A percentile compares a stretch with the other conserved stretches of the same genome.
Evolutionary conservation across 2,888 invertebrate genomes (phyloP).

Genomic region (Caenorhabditis sp.): DNA sequence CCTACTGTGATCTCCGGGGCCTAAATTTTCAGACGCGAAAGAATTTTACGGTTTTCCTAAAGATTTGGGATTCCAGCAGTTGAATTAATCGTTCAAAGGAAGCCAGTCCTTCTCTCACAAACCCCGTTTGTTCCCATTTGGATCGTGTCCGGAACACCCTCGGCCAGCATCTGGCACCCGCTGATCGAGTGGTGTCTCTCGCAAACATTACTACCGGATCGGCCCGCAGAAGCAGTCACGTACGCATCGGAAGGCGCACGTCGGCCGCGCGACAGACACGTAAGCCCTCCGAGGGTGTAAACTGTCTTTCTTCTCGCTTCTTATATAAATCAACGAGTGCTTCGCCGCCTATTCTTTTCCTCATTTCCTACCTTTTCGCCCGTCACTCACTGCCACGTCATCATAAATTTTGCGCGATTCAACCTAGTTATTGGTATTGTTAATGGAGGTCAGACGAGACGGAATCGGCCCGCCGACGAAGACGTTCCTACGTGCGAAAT

Average conservation of each 20-base stretch:
- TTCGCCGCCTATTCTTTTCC: neutral
- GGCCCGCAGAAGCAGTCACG: conserved; percentile 36
- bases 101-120: too few species aligned
- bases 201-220: conserved; percentile 45
- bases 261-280: conserved; percentile 42
- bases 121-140: too few species aligned
- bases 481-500: conserved; percentile 44
- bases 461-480: too few species aligned
- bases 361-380: neutral
- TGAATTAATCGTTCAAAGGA: too few species aligned
- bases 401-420: conserved; percentile 44
- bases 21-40: too few species aligned
- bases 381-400: conserved; percentile 27
- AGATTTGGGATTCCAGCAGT: too few species aligned
- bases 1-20: too few species aligned
- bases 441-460: conserved; percentile 48
- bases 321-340: conserved; percentile 37
- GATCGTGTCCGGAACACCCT: neutral
- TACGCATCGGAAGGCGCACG: conserved; percentile 49
- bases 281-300: conserved; percentile 23
- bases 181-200: conserved; percentile 47
- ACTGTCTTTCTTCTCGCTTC: conserved; percentile 6
- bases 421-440: conserved; percentile 51
- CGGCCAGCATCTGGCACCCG: conserved; percentile 41
- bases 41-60: too few species aligned